Percentiles rank a stretch among this genome's conserved stretches.
These are phyloP conservation scores for Gobio occitaniae DNA, from an alignment of 2,797 vertebrate species.

Conservation along the genomic window DNA sequence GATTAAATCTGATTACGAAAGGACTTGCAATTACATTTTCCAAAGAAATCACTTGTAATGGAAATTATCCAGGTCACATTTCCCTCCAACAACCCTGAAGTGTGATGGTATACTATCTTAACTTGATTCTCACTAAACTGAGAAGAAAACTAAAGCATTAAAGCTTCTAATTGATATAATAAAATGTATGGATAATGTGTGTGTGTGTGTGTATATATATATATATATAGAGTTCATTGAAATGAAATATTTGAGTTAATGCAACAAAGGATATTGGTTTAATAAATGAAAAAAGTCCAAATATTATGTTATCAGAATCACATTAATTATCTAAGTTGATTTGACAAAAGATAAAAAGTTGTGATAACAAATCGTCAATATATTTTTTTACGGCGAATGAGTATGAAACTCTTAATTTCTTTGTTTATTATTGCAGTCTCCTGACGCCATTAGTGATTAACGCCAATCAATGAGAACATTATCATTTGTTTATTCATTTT, in stretches of 20 bases:
- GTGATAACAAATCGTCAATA: too few relatives aligned
- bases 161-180: background rate
- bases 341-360: too few relatives aligned
- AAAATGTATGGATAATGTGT: background rate
- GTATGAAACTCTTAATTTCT: conserved; percentile 52
- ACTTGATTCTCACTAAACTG: background rate
- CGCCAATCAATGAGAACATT: conserved; percentile 73
- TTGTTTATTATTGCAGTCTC: conserved; percentile 67
- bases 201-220: too few relatives aligned
- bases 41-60: conserved; percentile 28
- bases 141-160: background rate
- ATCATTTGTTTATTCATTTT: conserved; percentile 68
- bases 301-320: too few relatives aligned
- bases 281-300: too few relatives aligned
- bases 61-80: conserved; percentile 27
- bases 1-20: conserved; percentile 18
- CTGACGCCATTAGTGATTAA: conserved; percentile 69
- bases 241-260: too few relatives aligned
- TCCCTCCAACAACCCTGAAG: background rate
- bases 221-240: too few relatives aligned
- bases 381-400: too few relatives aligned
- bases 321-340: too few relatives aligned
- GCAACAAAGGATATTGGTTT: too few relatives aligned
- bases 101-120: background rate
- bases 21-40: conserved; percentile 23